Evolutionary conservation across 2,113 vertebrate genomes (phyloP), one percentile per base, ranked within the genome.

Genomic region (Agelaius tricolor): DNA sequence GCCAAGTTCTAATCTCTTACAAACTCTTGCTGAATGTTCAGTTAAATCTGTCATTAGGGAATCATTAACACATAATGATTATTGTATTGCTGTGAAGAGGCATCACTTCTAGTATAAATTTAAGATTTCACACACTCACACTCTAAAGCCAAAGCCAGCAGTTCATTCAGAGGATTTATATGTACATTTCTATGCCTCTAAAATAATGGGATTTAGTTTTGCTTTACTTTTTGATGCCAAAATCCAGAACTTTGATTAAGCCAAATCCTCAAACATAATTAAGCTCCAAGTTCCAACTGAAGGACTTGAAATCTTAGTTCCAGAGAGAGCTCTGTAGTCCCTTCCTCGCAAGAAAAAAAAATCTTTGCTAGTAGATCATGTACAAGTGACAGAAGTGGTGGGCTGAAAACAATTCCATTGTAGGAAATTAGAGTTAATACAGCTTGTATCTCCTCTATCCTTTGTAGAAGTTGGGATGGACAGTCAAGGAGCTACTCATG

Each of bases 321-420:
- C 16, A 75, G 15, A 57, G 26, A 77, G 18, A n/a, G 9, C 11
- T 89, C 18, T 58, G 7, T 28, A 62, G 13, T 43, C 14, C 21
- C 27, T 55, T 77, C 31, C 58, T 4, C 44, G 27, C 2, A 59
- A 71, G 30, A 63, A 59, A 51, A 55, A 51, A 47, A 51, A 49
- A n/a, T n/a, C 0, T 2, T 41, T 19, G 7, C 2, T 35, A 57
- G n/a, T 35, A 78, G n/a, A 41, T 67, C 19, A n/a, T 5, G 11
- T 6, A 31, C 9, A 77, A 49, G 27, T 71, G 22, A 54, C 23
- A 67, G 22, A 74, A 75, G 3, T 33, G 13, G 31, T 59, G 39
- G 9, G 4, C 26, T 93, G n/a, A 91, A 89, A 90, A 9, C 4
- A 71, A 61, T 52, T 83, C 54, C 22, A 18, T 2, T 65, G 22